These are phyloP conservation scores for Coelogynopora nodosa DNA, from an alignment of 2,888 invertebrate species.

Conservation along the genomic window DNA sequence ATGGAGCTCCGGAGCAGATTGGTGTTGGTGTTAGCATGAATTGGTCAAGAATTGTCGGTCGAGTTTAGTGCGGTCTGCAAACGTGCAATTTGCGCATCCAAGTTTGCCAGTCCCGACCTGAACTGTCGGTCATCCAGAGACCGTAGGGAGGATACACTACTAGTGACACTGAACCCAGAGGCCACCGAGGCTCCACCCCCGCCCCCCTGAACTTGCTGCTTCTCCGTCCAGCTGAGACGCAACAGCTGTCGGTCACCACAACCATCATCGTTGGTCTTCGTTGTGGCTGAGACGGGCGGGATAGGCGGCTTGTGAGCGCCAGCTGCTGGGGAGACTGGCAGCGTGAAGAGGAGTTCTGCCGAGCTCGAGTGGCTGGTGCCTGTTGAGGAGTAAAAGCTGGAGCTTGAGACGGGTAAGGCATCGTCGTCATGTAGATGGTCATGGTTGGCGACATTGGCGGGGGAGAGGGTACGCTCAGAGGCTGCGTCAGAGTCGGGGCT, in stretches of 20 bases:
- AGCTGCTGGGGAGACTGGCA: not conserved
- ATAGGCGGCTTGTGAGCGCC: not conserved
- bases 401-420: not conserved
- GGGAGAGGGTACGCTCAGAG: not conserved
- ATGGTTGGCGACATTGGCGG: not conserved
- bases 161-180: conserved; percentile 11
- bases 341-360: not conserved
- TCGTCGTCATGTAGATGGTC: not conserved
- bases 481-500: not conserved
- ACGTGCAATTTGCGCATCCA: conserved; percentile 32
- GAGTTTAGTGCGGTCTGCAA: conserved; percentile 33
- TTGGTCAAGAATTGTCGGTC: too few species aligned
- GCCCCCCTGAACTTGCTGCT: too few species aligned
- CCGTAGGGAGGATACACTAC: conserved; percentile 29
- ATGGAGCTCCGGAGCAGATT: too few species aligned
- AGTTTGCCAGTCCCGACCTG: not conserved
- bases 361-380: not conserved
- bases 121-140: conserved; percentile 29
- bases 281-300: too few species aligned
- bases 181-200: not conserved
- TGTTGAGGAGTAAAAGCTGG: not conserved
- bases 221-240: too few species aligned
- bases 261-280: too few species aligned
- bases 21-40: too few species aligned
- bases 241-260: too few species aligned